These are phyloP conservation scores for Acipenser ruthenus DNA, from an alignment of 2,797 vertebrate species.

Conservation along the genomic window DNA sequence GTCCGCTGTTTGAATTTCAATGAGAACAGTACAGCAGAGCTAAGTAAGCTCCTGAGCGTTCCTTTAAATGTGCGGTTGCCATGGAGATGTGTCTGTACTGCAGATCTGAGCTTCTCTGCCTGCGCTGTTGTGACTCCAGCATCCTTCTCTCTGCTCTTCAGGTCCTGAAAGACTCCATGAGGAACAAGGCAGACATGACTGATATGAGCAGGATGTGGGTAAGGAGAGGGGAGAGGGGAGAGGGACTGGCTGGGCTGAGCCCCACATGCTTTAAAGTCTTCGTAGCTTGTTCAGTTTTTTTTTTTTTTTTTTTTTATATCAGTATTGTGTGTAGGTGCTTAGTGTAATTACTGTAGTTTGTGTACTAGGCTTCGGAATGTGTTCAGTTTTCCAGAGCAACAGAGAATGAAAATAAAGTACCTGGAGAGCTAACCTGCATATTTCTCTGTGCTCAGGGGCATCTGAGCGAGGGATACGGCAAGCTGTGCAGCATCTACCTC, in stretches of 20 bases:
- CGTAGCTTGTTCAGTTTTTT: not conserved
- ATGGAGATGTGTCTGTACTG: too few species aligned
- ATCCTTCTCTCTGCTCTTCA: conserved; percentile 32
- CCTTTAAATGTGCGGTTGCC: too few species aligned
- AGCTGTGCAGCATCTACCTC: conserved; percentile 98
- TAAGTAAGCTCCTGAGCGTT: too few species aligned
- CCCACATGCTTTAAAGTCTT: not conserved
- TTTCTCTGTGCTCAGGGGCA: conserved; percentile 66
- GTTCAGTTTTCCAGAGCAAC: too few species aligned
- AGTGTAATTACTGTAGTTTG: too few species aligned
- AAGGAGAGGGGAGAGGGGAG: conserved; percentile 43
- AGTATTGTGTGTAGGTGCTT: too few species aligned
- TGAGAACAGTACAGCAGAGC: too few species aligned
- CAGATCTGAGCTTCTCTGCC: too few species aligned
- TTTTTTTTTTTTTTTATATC: too few species aligned
- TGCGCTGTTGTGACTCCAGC: conserved; percentile 5
- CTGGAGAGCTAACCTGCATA: not conserved
- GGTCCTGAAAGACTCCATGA: conserved; percentile 93
- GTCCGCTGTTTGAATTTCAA: too few species aligned
- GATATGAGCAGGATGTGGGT: conserved; percentile 99
- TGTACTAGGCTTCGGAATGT: too few species aligned
- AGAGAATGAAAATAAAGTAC: not conserved
- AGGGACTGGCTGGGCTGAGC: too few species aligned
- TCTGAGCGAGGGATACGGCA: conserved; percentile 93
- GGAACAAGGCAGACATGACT: conserved; percentile 85